Percentiles rank a stretch among this genome's conserved stretches.
phyloP scores from a whole-genome alignment of 2,113 vertebrate genomes.

The Centrocercus urophasianus region DNA sequence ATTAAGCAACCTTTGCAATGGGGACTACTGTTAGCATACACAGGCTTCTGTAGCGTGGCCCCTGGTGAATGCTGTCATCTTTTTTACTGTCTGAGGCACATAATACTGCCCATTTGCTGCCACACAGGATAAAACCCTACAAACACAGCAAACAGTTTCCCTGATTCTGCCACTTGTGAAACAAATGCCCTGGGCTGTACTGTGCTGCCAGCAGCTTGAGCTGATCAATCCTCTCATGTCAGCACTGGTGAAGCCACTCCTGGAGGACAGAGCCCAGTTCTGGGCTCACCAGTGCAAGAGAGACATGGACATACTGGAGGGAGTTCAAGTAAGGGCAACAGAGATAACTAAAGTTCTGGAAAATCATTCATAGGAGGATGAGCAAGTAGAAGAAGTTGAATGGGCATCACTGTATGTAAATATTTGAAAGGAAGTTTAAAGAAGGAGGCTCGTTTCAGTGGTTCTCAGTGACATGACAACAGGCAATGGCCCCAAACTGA shows the following conservation, averaged over 20 bases:
- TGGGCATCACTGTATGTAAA: neutral
- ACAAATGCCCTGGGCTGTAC: neutral
- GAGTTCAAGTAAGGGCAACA: neutral
- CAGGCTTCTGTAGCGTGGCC: neutral
- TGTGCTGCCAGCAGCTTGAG: neutral
- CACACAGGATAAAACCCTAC: neutral
- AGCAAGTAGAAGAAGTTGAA: neutral
- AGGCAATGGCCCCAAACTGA: neutral
- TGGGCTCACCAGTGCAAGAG: neutral
- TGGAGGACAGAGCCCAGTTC: neutral
- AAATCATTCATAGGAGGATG: neutral
- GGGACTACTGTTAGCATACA: neutral
- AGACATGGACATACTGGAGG: neutral
- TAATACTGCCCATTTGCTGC: neutral
- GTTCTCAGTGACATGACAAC: neutral
- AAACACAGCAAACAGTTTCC: neutral
- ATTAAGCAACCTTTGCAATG: neutral
- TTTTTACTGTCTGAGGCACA: neutral
- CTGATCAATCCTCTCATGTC: neutral
- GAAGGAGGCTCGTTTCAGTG: neutral
- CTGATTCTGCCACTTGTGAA: neutral
- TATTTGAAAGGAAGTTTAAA: neutral
- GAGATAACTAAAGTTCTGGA: neutral
- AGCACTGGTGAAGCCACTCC: neutral
- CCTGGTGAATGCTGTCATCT: neutral